phyloP scores from a whole-genome alignment of 2,888 invertebrate genomes.

The Drosophila anomalata region DNA sequence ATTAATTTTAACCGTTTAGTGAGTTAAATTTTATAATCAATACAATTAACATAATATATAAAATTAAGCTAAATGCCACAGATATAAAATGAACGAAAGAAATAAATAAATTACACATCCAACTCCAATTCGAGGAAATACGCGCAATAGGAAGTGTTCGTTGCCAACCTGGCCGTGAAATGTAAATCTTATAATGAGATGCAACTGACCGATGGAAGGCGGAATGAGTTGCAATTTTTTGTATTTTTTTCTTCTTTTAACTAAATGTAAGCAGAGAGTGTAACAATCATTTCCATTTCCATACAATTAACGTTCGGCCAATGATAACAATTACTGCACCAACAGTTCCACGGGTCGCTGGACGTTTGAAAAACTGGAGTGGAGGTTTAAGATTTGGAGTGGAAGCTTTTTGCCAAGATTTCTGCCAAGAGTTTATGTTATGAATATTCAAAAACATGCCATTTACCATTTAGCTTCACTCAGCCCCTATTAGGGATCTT shows the following conservation, averaged over 20 bases:
- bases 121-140: constrained; percentile 47
- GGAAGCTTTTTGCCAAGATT: background rate
- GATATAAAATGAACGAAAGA: background rate
- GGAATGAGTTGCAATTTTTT: constrained; percentile 48
- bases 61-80: background rate
- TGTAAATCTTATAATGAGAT: constrained; percentile 55
- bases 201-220: constrained; percentile 43
- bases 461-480: background rate
- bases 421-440: background rate
- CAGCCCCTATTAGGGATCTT: background rate
- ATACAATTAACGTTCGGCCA: constrained; percentile 64
- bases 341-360: constrained; percentile 35
- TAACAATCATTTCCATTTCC: constrained; percentile 67
- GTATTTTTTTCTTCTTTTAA: constrained; percentile 30
- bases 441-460: background rate
- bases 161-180: constrained; percentile 68
- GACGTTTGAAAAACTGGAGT: background rate
- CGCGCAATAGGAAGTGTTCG: constrained; percentile 52
- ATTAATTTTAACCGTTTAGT: background rate
- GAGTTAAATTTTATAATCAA: background rate
- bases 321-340: constrained; percentile 29
- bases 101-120: constrained; percentile 10
- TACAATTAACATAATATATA: constrained; percentile 17
- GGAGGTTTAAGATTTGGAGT: constrained; percentile 5
- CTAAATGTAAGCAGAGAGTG: constrained; percentile 69